Evolutionary conservation across 1,140 invertebrate species (phyloP).

Genomic region (Leptopilina clavipes): DNA sequence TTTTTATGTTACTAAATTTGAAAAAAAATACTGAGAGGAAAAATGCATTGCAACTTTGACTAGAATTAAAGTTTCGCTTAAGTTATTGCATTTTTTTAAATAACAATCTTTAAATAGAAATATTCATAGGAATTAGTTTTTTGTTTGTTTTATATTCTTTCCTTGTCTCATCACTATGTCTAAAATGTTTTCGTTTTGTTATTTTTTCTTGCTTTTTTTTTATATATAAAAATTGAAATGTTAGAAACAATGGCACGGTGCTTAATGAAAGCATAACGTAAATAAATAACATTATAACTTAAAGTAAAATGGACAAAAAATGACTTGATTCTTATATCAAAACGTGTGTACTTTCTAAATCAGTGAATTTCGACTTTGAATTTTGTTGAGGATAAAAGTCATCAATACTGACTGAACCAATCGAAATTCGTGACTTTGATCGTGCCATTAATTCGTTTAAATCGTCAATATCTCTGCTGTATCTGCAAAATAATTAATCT

Average conservation of each 20-base stretch:
- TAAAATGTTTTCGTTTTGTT: neutral
- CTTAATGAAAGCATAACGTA: conserved; percentile 9
- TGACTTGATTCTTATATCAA: conserved; percentile 1
- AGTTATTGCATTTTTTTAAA: too few species aligned
- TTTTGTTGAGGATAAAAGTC: conserved; percentile 8
- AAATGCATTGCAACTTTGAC: too few species aligned
- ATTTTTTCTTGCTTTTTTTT: neutral
- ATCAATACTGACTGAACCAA: conserved; percentile 27
- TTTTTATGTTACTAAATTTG: too few species aligned
- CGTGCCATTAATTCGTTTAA: conserved; percentile 32
- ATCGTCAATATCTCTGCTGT: conserved; percentile 4
- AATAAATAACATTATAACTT: neutral
- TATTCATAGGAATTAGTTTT: too few species aligned
- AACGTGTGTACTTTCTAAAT: conserved; percentile 15
- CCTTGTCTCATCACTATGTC: too few species aligned
- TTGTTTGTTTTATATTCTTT: neutral
- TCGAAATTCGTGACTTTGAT: conserved; percentile 3
- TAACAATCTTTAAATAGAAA: too few species aligned
- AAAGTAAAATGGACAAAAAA: conserved; percentile 10
- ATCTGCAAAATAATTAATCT: conserved; percentile 29
- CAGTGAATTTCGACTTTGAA: neutral
- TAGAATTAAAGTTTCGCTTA: too few species aligned
- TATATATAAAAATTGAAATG: conserved; percentile 23
- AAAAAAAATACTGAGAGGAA: too few species aligned
- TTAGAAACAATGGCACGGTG: conserved; percentile 26